phyloP scores from a whole-genome alignment of 2,797 vertebrate species.

The Peromyscus melanophrys region DNA sequence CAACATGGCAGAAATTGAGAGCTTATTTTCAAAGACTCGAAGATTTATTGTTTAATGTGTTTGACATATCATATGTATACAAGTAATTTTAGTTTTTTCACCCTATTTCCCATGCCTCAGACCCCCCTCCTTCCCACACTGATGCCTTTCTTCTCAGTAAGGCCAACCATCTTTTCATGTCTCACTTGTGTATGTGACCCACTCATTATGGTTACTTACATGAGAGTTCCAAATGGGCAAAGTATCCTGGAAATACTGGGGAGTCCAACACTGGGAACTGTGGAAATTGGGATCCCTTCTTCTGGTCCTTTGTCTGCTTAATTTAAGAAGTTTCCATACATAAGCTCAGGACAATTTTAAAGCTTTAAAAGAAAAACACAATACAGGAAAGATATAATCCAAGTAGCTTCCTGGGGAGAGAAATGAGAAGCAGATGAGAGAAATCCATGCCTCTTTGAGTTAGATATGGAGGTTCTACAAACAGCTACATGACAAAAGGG shows the following conservation, averaged over 20 bases:
- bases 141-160: not conserved
- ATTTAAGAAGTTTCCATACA: not conserved
- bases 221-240: not conserved
- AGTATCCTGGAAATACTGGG: not conserved
- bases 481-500: not conserved
- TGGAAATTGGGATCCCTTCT: not conserved
- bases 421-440: not conserved
- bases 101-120: not conserved
- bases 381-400: not conserved
- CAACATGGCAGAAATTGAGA: not conserved
- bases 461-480: no score
- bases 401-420: no score
- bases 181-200: not conserved
- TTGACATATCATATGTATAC: not conserved
- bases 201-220: not conserved
- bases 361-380: not conserved
- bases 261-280: fast-evolving
- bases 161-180: not conserved
- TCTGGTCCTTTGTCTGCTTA: not conserved
- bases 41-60: not conserved
- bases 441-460: not conserved
- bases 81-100: not conserved
- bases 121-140: fast-evolving
- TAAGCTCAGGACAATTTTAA: not conserved
- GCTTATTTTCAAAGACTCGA: not conserved